phyloP scores from a whole-genome alignment of 1,140 invertebrate genomes.

The Dendrolimus punctatus region DNA sequence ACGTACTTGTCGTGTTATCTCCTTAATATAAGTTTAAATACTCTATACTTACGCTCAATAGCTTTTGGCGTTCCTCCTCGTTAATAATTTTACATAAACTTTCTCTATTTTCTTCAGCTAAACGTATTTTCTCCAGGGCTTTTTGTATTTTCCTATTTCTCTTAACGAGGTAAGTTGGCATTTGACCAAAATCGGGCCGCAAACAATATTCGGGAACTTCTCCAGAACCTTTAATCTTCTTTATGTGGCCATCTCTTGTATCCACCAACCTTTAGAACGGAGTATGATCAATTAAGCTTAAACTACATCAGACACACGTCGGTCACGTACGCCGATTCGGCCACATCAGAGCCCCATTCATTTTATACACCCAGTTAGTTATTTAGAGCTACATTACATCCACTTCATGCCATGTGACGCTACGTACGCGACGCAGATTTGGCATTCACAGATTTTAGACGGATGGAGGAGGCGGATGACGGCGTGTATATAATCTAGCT shows the following conservation, averaged over 20 bases:
- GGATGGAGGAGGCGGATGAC: no score
- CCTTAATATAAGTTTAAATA: not conserved
- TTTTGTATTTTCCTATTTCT: constrained; percentile 46
- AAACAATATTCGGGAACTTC: constrained; percentile 59
- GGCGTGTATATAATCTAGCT: no score
- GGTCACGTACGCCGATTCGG: not conserved
- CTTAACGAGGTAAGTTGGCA: constrained; percentile 53
- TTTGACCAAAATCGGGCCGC: constrained; percentile 51
- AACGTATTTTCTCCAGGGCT: constrained; percentile 32
- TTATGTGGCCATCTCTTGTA: constrained; percentile 57
- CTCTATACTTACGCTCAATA: constrained; percentile 35
- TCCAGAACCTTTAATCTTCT: constrained; percentile 60
- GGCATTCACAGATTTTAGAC: no score
- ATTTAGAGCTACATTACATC: no score
- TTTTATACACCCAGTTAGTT: no score
- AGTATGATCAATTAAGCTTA: constrained; percentile 1
- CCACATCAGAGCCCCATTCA: no score
- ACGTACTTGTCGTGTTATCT: not conserved
- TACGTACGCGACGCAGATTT: no score
- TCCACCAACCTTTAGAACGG: constrained; percentile 42
- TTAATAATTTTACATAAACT: constrained; percentile 53
- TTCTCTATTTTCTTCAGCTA: constrained; percentile 46
- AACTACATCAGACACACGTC: not conserved
- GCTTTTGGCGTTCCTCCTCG: constrained; percentile 41
- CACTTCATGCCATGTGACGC: no score